phyloP scores from a whole-genome alignment of 2,797 vertebrate genomes.

The Syndactyla subalaris region DNA sequence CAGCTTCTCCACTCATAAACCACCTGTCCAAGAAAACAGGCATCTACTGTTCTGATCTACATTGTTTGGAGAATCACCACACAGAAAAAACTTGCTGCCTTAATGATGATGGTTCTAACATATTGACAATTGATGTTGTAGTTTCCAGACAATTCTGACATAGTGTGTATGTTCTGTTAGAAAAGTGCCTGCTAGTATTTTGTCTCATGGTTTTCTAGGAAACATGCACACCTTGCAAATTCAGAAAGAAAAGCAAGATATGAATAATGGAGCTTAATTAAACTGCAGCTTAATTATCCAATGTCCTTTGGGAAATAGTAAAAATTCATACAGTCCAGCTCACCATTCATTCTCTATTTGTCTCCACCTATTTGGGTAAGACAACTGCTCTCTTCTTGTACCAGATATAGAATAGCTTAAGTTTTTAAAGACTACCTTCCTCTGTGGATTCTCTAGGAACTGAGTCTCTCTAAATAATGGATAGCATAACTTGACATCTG shows the following conservation, averaged over 20 bases:
- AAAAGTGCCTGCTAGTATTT: background rate
- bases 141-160: background rate
- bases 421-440: background rate
- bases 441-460: background rate
- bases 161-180: background rate
- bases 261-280: constrained; percentile 1
- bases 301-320: background rate
- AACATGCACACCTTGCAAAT: background rate
- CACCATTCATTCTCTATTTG: background rate
- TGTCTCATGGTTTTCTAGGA: background rate
- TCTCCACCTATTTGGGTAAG: background rate
- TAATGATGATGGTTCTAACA: background rate
- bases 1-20: no score
- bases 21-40: no score
- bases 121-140: background rate
- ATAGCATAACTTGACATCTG: constrained; percentile 1
- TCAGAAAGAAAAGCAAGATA: constrained; percentile 2
- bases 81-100: background rate
- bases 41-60: background rate
- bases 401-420: background rate
- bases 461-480: background rate
- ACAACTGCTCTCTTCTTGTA: background rate
- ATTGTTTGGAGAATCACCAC: background rate
- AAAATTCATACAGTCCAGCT: background rate
- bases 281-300: background rate